Percentiles rank a stretch among this genome's conserved stretches.
Conservation (phyloP, 1,140 invertebrate genomes). For the Nasonia longicornis region DNA sequence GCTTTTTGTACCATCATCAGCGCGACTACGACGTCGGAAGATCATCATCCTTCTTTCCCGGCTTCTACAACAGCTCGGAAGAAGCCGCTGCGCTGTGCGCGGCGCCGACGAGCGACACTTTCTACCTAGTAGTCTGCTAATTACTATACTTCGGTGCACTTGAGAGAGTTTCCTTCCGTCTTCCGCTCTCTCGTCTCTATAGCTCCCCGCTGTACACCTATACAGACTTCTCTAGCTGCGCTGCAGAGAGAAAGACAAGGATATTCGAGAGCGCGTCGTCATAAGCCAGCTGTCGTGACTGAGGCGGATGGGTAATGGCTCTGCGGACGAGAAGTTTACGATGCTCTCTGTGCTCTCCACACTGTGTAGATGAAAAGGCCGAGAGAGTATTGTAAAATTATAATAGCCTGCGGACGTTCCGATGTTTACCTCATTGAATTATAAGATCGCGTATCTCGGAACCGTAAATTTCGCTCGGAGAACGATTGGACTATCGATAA, state of each 20-base stretch:
- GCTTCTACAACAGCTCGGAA: conserved; percentile 16
- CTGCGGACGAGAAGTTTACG: background rate
- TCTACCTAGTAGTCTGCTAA: conserved; percentile 50
- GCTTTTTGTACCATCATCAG: conserved; percentile 18
- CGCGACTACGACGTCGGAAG: background rate
- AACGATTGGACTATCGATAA: too few relatives aligned
- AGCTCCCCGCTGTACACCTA: background rate
- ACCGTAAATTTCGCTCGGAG: too few relatives aligned
- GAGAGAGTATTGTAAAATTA: background rate
- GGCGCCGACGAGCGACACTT: conserved; percentile 42
- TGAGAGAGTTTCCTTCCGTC: conserved; percentile 60
- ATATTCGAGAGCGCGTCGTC: background rate
- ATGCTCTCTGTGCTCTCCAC: background rate
- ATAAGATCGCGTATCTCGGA: too few relatives aligned
- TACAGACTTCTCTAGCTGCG: background rate
- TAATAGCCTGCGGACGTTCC: background rate
- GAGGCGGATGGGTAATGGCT: conserved; percentile 1
- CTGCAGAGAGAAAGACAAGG: background rate
- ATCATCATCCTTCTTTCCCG: conserved; percentile 1
- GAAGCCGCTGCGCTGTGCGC: conserved; percentile 29
- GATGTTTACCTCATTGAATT: too few relatives aligned
- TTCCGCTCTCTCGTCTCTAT: conserved; percentile 50
- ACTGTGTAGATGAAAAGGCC: too few relatives aligned
- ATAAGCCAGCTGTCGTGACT: conserved; percentile 13
- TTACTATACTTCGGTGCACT: conserved; percentile 58